Evolutionary conservation across 2,888 invertebrate genomes (phyloP).

Genomic region (Sycophila texana): DNA sequence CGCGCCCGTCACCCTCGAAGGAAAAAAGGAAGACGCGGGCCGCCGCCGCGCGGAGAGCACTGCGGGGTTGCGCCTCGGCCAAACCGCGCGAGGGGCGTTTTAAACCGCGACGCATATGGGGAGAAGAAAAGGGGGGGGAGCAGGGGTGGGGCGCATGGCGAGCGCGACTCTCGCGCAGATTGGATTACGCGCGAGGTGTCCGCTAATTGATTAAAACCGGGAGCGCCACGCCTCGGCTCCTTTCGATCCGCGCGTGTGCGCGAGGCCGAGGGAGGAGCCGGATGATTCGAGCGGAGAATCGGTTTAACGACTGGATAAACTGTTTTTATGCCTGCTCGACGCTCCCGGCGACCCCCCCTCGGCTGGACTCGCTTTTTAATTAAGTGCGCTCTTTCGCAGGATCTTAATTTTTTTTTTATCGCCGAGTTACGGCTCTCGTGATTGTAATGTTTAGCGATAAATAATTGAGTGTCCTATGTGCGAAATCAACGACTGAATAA

Average conservation of each 20-base stretch:
- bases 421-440: not conserved
- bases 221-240: not conserved
- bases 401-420: not conserved
- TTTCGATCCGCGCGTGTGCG: not conserved
- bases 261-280: not conserved
- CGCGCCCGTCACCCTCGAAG: not conserved
- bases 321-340: slow-evolving; percentile 21
- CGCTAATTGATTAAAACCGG: slow-evolving; percentile 70
- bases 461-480: no score
- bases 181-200: slow-evolving; percentile 65
- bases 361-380: slow-evolving; percentile 14
- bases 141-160: slow-evolving; percentile 57
- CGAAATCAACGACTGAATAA: no score
- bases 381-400: slow-evolving; percentile 2
- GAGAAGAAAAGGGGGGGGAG: slow-evolving; percentile 46
- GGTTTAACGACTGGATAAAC: slow-evolving; percentile 40
- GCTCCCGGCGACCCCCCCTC: not conserved
- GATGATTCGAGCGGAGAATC: slow-evolving; percentile 21
- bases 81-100: slow-evolving; percentile 57
- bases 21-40: slow-evolving; percentile 14
- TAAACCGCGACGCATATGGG: slow-evolving; percentile 68
- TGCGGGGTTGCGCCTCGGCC: not conserved
- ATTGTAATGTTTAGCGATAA: no score
- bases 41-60: slow-evolving; percentile 17
- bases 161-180: slow-evolving; percentile 59